phyloP scores from a whole-genome alignment of 2,797 vertebrate species.

The Centropyge bicolor region DNA sequence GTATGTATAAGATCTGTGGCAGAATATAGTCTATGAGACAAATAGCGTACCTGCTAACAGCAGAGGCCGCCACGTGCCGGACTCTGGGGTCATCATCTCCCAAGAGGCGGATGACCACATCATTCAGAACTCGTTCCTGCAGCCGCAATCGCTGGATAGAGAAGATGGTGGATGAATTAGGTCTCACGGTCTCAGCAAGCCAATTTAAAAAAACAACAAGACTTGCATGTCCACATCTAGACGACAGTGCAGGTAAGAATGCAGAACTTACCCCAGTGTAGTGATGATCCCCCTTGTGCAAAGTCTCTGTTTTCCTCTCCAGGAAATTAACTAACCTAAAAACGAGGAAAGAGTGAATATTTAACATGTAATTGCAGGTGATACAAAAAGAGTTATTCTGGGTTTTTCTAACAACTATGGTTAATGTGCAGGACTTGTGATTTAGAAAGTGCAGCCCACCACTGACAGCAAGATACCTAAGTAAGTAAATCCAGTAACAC shows the following conservation, averaged over 20 bases:
- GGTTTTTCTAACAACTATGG: neutral
- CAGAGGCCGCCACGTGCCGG: slow-evolving; percentile 91
- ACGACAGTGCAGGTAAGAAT: neutral
- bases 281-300: slow-evolving; percentile 94
- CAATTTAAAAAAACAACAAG: neutral
- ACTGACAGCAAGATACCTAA: neutral
- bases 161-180: neutral
- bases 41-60: slow-evolving; percentile 87
- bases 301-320: slow-evolving; percentile 89
- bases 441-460: neutral
- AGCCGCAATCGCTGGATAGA: slow-evolving; percentile 88
- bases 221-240: neutral
- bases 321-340: slow-evolving; percentile 92
- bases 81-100: slow-evolving; percentile 97
- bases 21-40: no score
- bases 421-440: neutral
- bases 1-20: neutral
- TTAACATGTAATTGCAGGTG: neutral
- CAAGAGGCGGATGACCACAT: slow-evolving; percentile 91
- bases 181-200: neutral
- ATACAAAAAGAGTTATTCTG: neutral
- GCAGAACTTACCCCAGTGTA: slow-evolving; percentile 90
- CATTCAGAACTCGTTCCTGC: slow-evolving; percentile 91
- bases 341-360: neutral
- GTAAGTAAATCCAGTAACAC: neutral